These are phyloP conservation scores for Copidosoma floridanum DNA, from an alignment of 1,140 invertebrate genomes.

Conservation along the genomic window DNA sequence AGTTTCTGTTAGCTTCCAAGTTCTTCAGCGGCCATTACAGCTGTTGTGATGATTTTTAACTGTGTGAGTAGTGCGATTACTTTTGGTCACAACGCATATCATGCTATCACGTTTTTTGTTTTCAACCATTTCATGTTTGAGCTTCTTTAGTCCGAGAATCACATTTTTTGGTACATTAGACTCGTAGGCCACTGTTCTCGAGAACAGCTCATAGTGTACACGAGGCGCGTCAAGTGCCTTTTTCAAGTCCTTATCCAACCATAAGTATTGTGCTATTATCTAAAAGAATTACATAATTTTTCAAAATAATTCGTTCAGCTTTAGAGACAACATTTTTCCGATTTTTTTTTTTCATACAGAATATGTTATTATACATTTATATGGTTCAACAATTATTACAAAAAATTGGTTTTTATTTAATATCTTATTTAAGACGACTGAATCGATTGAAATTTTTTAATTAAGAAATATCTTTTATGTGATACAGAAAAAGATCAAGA, in stretches of 20 bases:
- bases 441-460: too few species aligned
- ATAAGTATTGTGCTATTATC: slow-evolving; percentile 79
- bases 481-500: too few species aligned
- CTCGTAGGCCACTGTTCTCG: slow-evolving; percentile 81
- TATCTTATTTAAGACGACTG: too few species aligned
- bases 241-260: slow-evolving; percentile 83
- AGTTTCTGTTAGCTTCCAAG: too few species aligned
- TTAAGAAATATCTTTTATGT: too few species aligned
- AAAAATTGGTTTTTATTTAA: too few species aligned
- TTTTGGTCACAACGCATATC: slow-evolving; percentile 66
- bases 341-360: too few species aligned
- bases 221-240: slow-evolving; percentile 82
- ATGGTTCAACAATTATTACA: too few species aligned
- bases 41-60: slow-evolving; percentile 81
- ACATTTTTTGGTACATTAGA: slow-evolving; percentile 69
- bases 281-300: too few species aligned
- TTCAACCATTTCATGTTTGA: slow-evolving; percentile 67
- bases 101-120: slow-evolving; percentile 65
- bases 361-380: too few species aligned
- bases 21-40: slow-evolving; percentile 75
- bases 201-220: slow-evolving; percentile 90
- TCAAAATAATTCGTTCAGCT: too few species aligned
- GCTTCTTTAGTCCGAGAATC: slow-evolving; percentile 63
- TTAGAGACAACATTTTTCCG: too few species aligned
- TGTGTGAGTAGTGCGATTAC: slow-evolving; percentile 67